These are phyloP conservation scores for Bacillus rossius DNA, from an alignment of 1,140 invertebrate genomes.

Conservation along the genomic window DNA sequence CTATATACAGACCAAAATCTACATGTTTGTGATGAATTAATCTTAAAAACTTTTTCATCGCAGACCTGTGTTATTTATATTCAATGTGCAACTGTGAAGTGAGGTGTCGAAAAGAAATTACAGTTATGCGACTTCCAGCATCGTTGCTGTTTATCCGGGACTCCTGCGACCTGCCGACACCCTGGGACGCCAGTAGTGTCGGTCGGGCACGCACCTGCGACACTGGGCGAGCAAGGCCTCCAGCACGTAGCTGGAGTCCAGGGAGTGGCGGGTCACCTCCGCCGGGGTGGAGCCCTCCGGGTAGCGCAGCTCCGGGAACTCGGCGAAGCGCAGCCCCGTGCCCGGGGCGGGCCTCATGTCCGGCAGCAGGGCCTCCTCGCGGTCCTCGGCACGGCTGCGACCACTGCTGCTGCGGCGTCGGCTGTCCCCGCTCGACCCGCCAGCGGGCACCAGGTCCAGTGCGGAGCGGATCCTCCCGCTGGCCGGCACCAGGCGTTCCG, in stretches of 20 bases:
- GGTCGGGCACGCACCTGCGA: no score
- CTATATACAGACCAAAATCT: no score
- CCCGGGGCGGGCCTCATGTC: conserved; percentile 71
- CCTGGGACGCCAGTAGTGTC: no score
- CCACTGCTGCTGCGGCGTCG: conserved; percentile 32
- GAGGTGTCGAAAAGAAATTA: no score
- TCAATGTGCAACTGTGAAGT: no score
- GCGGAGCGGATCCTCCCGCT: conserved; percentile 59
- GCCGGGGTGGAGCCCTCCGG: conserved; percentile 69
- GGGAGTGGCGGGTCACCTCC: conserved; percentile 78
- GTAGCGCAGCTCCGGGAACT: conserved; percentile 68
- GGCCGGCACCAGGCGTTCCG: conserved; percentile 53
- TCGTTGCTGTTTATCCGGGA: no score
- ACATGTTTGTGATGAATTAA: no score
- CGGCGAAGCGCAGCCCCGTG: conserved; percentile 72
- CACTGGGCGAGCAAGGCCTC: conserved; percentile 58
- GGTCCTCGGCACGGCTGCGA: conserved; percentile 47
- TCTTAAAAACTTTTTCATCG: no score
- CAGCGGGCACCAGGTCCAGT: conserved; percentile 59
- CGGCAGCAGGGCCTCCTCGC: conserved; percentile 71
- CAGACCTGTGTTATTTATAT: no score
- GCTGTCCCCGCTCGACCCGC: conserved; percentile 28
- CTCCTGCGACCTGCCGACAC: no score
- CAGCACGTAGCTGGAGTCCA: conserved; percentile 79
- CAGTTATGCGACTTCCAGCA: no score